phyloP scores from a whole-genome alignment of 2,888 invertebrate species.

The Slavum lentiscoides region DNA sequence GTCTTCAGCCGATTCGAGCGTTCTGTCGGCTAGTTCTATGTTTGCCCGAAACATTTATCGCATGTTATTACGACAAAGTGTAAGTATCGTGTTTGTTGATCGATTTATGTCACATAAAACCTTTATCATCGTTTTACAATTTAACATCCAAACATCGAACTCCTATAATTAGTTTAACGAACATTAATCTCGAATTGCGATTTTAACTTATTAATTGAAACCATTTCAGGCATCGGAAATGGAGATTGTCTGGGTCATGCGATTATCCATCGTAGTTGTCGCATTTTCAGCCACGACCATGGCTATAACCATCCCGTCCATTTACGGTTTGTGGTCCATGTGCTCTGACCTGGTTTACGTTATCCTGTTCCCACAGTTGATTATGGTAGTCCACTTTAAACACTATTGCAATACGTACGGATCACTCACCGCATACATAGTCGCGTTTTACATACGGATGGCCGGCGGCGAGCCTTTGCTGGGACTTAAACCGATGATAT shows the following conservation, averaged over 20 bases:
- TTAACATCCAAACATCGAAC: too few species aligned
- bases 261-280: slow-evolving; percentile 86
- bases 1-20: slow-evolving; percentile 99
- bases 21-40: slow-evolving; percentile 97
- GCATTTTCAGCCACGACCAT: slow-evolving; percentile 90
- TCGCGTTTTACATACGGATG: slow-evolving; percentile 80
- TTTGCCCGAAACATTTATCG: slow-evolving; percentile 98
- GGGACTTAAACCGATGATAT: slow-evolving; percentile 79
- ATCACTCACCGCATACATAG: slow-evolving; percentile 83
- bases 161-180: too few species aligned
- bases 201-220: neutral
- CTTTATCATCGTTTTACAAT: neutral
- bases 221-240: slow-evolving; percentile 83
- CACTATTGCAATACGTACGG: slow-evolving; percentile 96
- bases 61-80: slow-evolving; percentile 90
- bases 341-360: slow-evolving; percentile 99
- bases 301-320: slow-evolving; percentile 96
- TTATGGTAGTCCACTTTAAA: slow-evolving; percentile 96
- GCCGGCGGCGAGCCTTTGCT: slow-evolving; percentile 87
- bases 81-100: slow-evolving; percentile 59
- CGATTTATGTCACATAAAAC: neutral
- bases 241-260: slow-evolving; percentile 97
- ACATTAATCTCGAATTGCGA: neutral
- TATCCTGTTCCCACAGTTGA: slow-evolving; percentile 94
- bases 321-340: slow-evolving; percentile 98